These are phyloP conservation scores for Psephotus haematonotus DNA, from an alignment of 2,113 vertebrate species.

Conservation along the genomic window DNA sequence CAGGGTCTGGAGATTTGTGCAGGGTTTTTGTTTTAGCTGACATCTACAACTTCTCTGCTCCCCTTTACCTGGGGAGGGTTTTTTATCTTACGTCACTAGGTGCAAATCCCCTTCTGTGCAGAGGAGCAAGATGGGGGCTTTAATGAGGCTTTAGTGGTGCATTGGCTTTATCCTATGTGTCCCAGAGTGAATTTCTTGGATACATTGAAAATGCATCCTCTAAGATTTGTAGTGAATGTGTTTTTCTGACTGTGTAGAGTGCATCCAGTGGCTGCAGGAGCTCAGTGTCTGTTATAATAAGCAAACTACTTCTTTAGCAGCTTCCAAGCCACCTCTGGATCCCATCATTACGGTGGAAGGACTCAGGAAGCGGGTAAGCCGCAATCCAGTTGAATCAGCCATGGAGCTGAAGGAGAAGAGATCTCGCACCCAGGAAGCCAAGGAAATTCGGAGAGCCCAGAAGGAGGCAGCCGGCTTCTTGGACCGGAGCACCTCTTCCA, in stretches of 20 bases:
- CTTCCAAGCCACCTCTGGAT: conserved; percentile 83
- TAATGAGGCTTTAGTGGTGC: not conserved
- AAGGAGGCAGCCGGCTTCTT: conserved; percentile 87
- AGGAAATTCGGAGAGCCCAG: conserved; percentile 95
- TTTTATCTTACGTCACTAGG: not conserved
- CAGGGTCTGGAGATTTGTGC: not conserved
- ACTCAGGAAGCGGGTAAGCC: conserved; percentile 85
- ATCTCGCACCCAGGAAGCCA: conserved; percentile 94
- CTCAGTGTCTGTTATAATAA: not conserved
- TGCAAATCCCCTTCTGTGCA: not conserved
- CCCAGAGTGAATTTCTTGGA: not conserved
- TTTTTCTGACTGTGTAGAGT: not conserved
- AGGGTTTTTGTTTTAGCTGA: not conserved
- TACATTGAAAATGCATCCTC: not conserved
- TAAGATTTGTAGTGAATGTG: not conserved
- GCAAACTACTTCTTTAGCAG: conserved; percentile 48
- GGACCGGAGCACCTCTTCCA: conserved; percentile 87
- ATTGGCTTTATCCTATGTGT: not conserved
- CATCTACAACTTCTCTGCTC: not conserved
- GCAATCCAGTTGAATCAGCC: conserved; percentile 92
- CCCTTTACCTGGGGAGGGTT: not conserved
- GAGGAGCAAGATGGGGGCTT: not conserved
- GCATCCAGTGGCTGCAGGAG: not conserved
- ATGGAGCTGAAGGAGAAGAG: conserved; percentile 98
- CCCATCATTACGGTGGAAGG: conserved; percentile 92